Conservation (phyloP, 2,888 invertebrate genomes). For the Tetheella fluctuosa region DNA sequence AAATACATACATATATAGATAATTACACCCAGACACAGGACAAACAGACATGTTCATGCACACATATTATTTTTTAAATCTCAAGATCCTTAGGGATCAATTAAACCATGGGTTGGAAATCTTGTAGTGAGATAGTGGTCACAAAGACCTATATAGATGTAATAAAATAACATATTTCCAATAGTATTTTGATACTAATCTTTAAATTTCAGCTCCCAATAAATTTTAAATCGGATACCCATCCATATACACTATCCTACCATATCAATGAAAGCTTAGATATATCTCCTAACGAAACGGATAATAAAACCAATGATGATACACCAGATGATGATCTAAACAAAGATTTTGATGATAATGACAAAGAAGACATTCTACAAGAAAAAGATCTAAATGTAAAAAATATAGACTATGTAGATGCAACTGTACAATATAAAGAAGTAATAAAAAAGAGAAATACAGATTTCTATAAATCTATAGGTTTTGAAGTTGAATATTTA, state of each 20-base stretch:
- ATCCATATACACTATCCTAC: neutral
- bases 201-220: neutral
- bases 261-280: neutral
- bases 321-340: neutral
- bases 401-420: neutral
- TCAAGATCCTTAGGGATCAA: too few species aligned
- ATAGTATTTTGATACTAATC: too few species aligned
- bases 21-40: too few species aligned
- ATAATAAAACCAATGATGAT: neutral
- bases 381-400: neutral
- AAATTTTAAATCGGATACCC: neutral
- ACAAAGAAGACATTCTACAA: neutral
- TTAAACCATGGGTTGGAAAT: too few species aligned
- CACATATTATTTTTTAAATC: too few species aligned
- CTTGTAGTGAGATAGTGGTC: too few species aligned
- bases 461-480: conserved; percentile 15
- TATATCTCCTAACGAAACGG: neutral
- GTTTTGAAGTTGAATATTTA: conserved; percentile 35
- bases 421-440: neutral
- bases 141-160: too few species aligned
- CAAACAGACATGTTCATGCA: too few species aligned
- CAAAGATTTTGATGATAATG: neutral
- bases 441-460: conserved; percentile 15
- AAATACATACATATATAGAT: too few species aligned
- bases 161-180: too few species aligned